A percentile compares a stretch with the other conserved stretches of the same genome.
These are phyloP conservation scores for Oncorhynchus keta DNA, from an alignment of 2,113 vertebrate species.

Conservation along the genomic window DNA sequence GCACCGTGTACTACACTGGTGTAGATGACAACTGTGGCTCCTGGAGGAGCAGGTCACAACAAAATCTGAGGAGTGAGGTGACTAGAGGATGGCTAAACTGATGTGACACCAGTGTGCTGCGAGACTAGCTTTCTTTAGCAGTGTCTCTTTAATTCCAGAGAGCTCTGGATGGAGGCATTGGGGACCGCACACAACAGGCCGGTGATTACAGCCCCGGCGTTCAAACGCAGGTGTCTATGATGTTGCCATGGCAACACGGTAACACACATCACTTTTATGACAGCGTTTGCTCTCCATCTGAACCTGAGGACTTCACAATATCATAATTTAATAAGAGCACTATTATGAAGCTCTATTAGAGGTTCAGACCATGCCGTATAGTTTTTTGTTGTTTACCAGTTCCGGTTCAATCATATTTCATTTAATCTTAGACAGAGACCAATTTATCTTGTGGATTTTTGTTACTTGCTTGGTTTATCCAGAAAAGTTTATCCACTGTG, in stretches of 20 bases:
- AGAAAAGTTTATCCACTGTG: not conserved
- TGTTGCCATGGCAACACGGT: constrained; percentile 70
- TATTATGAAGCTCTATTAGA: not conserved
- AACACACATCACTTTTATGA: constrained; percentile 68
- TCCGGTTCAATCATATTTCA: too few species aligned
- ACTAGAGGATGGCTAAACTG: constrained; percentile 30
- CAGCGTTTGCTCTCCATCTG: constrained; percentile 58
- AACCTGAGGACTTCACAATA: constrained; percentile 24
- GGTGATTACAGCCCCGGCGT: constrained; percentile 45
- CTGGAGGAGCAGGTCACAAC: constrained; percentile 59
- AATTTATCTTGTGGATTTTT: not conserved
- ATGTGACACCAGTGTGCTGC: constrained; percentile 48
- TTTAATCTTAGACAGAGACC: too few species aligned
- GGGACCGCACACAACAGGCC: constrained; percentile 56
- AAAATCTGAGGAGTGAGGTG: constrained; percentile 52
- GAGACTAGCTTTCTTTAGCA: constrained; percentile 69
- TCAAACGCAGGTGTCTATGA: constrained; percentile 57
- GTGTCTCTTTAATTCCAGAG: constrained; percentile 65
- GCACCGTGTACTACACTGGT: constrained; percentile 16
- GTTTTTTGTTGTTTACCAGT: too few species aligned
- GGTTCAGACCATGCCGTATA: not conserved
- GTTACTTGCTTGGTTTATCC: not conserved
- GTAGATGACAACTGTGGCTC: constrained; percentile 52
- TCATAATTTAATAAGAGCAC: too few species aligned
- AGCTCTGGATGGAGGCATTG: constrained; percentile 56